These are phyloP conservation scores for Bursaphelenchus mucronatus DNA, from an alignment of 1,140 invertebrate genomes.

Conservation along the genomic window DNA sequence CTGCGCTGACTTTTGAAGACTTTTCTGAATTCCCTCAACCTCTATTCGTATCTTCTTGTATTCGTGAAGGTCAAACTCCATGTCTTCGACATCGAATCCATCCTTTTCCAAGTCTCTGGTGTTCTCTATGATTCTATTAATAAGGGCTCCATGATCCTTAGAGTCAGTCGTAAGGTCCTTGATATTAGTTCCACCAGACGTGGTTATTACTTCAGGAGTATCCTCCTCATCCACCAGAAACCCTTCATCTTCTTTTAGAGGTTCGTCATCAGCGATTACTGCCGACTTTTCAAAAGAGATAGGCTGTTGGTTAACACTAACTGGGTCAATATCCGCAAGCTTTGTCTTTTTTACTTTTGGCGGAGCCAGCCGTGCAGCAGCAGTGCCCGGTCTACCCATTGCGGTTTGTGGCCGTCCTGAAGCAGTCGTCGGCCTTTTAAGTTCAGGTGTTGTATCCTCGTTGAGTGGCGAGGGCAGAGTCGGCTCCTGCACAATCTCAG, in stretches of 20 bases:
- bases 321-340: conserved; percentile 29
- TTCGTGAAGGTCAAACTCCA: conserved; percentile 1
- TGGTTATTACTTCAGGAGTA: conserved; percentile 19
- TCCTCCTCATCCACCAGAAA: conserved; percentile 49
- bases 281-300: conserved; percentile 24
- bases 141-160: conserved; percentile 38
- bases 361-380: conserved; percentile 36
- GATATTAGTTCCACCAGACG: conserved; percentile 21
- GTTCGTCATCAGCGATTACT: conserved; percentile 31
- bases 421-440: conserved; percentile 12
- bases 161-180: conserved; percentile 20
- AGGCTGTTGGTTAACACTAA: conserved; percentile 29
- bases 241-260: conserved; percentile 9
- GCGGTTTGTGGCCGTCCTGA: conserved; percentile 46
- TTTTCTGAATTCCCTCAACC: conserved; percentile 37
- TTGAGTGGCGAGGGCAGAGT: conserved; percentile 2
- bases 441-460: conserved; percentile 13
- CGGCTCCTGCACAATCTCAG: conserved; percentile 3
- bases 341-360: conserved; percentile 47
- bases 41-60: conserved; percentile 17
- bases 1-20: conserved; percentile 37
- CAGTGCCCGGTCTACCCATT: conserved; percentile 44
- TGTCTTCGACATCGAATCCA: conserved; percentile 8
- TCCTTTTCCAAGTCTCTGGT: conserved; percentile 43
- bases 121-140: conserved; percentile 44